Conservation (phyloP, 2,113 vertebrate species). For the Atlantisia rogersi region DNA sequence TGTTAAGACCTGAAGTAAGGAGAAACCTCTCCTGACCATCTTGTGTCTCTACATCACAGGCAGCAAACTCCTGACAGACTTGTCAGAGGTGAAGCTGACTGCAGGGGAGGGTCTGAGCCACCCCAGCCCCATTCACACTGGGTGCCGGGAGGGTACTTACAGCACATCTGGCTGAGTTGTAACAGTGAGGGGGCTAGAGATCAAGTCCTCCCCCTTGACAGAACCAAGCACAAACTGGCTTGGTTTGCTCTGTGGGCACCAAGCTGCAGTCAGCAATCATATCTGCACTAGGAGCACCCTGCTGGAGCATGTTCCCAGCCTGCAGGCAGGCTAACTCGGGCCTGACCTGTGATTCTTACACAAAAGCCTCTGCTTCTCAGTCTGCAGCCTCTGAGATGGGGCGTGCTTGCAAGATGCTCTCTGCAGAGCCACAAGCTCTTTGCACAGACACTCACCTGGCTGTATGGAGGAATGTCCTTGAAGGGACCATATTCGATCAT, state of each 20-base stretch:
- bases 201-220: background rate
- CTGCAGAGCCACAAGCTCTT: background rate
- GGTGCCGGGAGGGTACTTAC: background rate
- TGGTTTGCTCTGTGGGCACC: background rate
- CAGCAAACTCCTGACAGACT: background rate
- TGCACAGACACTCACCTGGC: slow-evolving; percentile 79
- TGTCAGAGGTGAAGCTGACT: background rate
- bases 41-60: background rate
- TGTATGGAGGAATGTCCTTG: slow-evolving; percentile 86
- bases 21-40: background rate
- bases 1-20: background rate
- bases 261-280: background rate
- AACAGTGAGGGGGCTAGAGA: background rate
- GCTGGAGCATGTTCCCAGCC: fast-evolving
- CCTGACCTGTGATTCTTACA: fast-evolving
- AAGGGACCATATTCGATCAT: slow-evolving; percentile 94
- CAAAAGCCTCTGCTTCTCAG: background rate
- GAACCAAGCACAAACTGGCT: background rate
- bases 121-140: background rate
- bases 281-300: background rate
- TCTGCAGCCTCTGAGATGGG: background rate
- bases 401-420: background rate
- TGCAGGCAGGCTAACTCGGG: background rate
- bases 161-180: background rate
- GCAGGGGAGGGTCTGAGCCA: background rate